Conservation (phyloP, 2,113 vertebrate genomes). For the Plotosus lineatus region DNA sequence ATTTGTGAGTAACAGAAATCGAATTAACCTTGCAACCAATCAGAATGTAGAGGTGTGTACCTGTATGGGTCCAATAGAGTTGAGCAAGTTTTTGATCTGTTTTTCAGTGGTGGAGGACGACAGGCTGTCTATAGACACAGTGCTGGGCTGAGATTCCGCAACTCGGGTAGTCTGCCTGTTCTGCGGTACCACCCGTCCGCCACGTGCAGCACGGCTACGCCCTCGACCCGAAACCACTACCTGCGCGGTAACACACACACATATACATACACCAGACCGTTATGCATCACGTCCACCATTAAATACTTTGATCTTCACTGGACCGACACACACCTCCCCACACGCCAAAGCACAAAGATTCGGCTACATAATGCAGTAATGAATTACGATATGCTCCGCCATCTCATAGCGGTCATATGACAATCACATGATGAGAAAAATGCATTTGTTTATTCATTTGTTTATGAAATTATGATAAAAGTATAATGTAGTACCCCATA, state of each 20-base stretch:
- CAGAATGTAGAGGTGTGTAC: conserved; percentile 61
- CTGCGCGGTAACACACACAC: conserved; percentile 64
- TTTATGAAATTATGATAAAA: background rate
- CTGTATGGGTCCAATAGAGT: conserved; percentile 96
- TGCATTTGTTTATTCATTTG: background rate
- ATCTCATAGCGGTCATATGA: background rate
- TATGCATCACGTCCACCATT: background rate
- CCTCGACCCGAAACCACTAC: conserved; percentile 84
- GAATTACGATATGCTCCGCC: background rate
- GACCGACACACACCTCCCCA: too few species aligned
- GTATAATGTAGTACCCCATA: conserved; percentile 63
- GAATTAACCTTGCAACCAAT: background rate
- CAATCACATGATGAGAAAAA: too few species aligned
- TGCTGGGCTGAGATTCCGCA: conserved; percentile 78
- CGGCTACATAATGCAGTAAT: too few species aligned
- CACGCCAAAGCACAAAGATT: too few species aligned
- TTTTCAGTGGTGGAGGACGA: conserved; percentile 90
- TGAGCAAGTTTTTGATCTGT: conserved; percentile 90
- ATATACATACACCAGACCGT: background rate
- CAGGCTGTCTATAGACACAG: conserved; percentile 94
- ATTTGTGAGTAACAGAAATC: background rate
- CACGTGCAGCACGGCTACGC: conserved; percentile 65
- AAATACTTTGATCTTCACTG: background rate
- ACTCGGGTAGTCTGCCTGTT: conserved; percentile 81
- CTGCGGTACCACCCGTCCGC: conserved; percentile 78